Conservation (phyloP, 2,797 vertebrate species). For the Thalassophryne amazonica region DNA sequence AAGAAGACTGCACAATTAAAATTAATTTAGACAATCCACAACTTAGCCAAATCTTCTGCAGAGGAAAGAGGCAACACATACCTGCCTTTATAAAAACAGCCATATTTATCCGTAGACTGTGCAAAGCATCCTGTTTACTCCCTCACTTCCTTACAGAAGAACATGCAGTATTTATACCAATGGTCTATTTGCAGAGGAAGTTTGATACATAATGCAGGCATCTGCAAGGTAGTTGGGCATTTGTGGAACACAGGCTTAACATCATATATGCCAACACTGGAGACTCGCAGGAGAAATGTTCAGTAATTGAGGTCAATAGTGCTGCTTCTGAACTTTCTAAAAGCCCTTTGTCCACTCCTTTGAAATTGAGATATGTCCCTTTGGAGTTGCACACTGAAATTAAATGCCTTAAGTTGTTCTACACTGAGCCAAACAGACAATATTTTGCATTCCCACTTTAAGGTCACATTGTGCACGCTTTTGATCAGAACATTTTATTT, state of each 20-base stretch:
- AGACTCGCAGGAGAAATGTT: conserved; percentile 39
- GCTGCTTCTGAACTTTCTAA: conserved; percentile 49
- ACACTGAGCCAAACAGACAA: too few species aligned
- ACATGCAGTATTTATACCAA: conserved; percentile 39
- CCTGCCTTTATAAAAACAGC: conserved; percentile 18
- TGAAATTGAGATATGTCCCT: conserved; percentile 62
- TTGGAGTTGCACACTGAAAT: conserved; percentile 60
- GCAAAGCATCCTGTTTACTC: conserved; percentile 51
- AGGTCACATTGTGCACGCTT: too few species aligned
- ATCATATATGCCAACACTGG: conserved; percentile 20
- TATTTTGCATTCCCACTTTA: too few species aligned
- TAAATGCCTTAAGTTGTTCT: conserved; percentile 58
- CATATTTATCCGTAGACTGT: conserved; percentile 51
- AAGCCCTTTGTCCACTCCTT: conserved; percentile 39
- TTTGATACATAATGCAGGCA: conserved; percentile 13
- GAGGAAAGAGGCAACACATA: conserved; percentile 18
- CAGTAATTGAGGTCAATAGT: conserved; percentile 71
- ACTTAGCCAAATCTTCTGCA: too few species aligned
- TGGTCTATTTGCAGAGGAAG: conserved; percentile 21
- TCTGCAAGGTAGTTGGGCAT: neutral
- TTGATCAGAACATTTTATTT: conserved; percentile 17
- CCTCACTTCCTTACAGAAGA: conserved; percentile 3
- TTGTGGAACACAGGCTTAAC: conserved; percentile 15
- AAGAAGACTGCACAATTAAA: too few species aligned
- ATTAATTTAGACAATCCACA: too few species aligned